Base-by-base conservation (phyloP, 2,113 vertebrate species). In the Platysternon megacephalum region DNA sequence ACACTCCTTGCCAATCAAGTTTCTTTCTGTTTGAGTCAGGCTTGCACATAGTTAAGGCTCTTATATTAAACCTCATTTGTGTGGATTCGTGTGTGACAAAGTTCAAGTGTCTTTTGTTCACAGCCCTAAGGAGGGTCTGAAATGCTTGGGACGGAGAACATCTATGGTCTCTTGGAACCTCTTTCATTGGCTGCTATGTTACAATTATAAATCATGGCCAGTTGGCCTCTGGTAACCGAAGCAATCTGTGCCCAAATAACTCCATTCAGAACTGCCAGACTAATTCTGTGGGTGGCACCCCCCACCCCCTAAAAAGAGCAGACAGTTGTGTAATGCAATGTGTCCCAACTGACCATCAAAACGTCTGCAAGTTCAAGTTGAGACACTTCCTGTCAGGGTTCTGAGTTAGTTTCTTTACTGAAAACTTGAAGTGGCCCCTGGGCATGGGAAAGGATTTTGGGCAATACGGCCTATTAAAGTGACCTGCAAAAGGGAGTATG, bases 11-110 rank as follows among this genome's bases (percentile, higher is more conserved):
- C 82, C 0, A 0, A 83, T 97, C 42, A 84, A 82, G 91, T 94
- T 97, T 96, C 86, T 93, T 78, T 90, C 86, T 93, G 49, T 85
- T 93, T 93, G 79, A 93, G 65, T 88, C 87, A 95, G 90, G 91
- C 79, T 91, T 91, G 56, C 76, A 0, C 0, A 91, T 65, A 76
- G 42, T 89, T 93, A 46, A 2, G 76, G 49, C 21, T 93, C 89
- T 84, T 84, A 58, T 84, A 93, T 80, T 82, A 65, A 91, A n/a
- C 81, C 93, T 96, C 0, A 1, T 6, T 85, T 89, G 52, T 49
- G 22, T 91, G 84, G 53, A 32, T 90, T 94, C 96, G 21, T 82
- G 11, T 85, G 46, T 84, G 86, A 84, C 55, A 87, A 93, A 94
- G 42, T 80, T 95, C 81, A 86, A 92, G 84, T 86, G 79, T 42